Base-by-base conservation (phyloP, 1,140 invertebrate genomes). In the Geopemphigus sp. region DNA sequence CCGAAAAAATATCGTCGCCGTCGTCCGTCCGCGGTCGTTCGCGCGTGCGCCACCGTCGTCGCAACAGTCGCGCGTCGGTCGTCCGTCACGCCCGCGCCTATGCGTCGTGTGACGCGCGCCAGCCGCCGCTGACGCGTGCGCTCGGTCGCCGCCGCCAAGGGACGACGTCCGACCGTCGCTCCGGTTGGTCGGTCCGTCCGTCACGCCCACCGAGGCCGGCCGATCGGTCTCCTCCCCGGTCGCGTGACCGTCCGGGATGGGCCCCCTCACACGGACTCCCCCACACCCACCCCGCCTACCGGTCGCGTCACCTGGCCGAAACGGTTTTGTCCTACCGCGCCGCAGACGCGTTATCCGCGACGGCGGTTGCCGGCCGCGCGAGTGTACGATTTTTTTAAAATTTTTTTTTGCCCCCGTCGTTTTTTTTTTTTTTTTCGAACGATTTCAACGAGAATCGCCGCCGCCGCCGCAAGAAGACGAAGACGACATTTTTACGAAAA, bases 11-110 rank as follows among this genome's bases (percentile, higher is more conserved):
- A 56, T 54, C 26, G 45, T 50, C 54, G 26, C 29, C 22, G 17
- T 53, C 39, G 17, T 50, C 47, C 45, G 78, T 56, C n/a, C 47
- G 29, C 57, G 47, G 39, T 57, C 63, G 72, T 39, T 39, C 76
- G 64, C 26, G 47, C 64, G 59, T 53, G 78, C 59, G 32, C 45
- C 64, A 14, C 50, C 72, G 22, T n/a, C 57, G 57, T 26, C 54
- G 54, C 54, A 26, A 22, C 63, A 32, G 72, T 39, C 54, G 54
- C 54, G 54, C 54, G 53, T 47, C 63, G 63, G 72, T 39, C 54
- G 54, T 45, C 72, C 72, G 39, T 59, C 54, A 76, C 72, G 72
- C 72, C 72, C 72, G 72, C 72, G 32, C 8, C 32, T n/a, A n/a
- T 1, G 11, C 39, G 39, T 45, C 39, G 39, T 45, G 5, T 45